Base-by-base conservation (phyloP, 2,888 invertebrate species). In the Ariolimax columbianus region DNA sequence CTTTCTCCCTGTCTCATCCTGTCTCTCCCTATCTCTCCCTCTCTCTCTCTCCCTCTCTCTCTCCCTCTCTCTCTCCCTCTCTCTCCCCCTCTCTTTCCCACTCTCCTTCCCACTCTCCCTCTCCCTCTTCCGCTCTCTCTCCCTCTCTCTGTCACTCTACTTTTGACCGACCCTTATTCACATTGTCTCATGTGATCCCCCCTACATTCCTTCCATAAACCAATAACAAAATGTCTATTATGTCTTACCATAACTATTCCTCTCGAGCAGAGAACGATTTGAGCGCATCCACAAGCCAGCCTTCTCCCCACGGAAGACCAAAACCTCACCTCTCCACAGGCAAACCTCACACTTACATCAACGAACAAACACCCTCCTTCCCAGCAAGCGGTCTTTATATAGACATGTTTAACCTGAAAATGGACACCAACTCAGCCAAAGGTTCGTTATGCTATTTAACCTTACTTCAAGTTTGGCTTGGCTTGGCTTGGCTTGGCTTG, bases 381-480 rank as follows among this genome's bases (percentile, higher is more conserved):
- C 26, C 68, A 26, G n/a, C 9, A 0, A 63, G 40, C n/a, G 38
- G 59, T 51, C 51, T 43, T 1, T 83, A 83, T 43, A 38, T 83
- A 17, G 77, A 77, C 30, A 83, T 83, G 83, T 7, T 6, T 26
- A 43, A 59, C n/a, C n/a, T 75, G 6, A 77, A 78, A 14, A 38
- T 47, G 7, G 38, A 51, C 26, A 38, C 43, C 1, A n/a, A n/a
- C 30, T 11, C 30, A 43, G 26, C 73, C 1, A 6, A n/a, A 73
- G 73, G 73, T 73, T 72, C 23, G 72, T 72, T 30, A 30, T 59
- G 23, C 6, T 59, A 11, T 59, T 11, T 59, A n/a, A 6, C 23
- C 59, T 59, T 68, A 14, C 33, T 68, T 68, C 14, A 68, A 36
- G n/a, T 33, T n/a, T 68, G 4, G 14, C 30, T 4, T 68, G 4